Percentiles rank a stretch among this genome's conserved stretches.
These are phyloP conservation scores for Alauda arvensis DNA, from an alignment of 2,797 vertebrate genomes.

Conservation along the genomic window DNA sequence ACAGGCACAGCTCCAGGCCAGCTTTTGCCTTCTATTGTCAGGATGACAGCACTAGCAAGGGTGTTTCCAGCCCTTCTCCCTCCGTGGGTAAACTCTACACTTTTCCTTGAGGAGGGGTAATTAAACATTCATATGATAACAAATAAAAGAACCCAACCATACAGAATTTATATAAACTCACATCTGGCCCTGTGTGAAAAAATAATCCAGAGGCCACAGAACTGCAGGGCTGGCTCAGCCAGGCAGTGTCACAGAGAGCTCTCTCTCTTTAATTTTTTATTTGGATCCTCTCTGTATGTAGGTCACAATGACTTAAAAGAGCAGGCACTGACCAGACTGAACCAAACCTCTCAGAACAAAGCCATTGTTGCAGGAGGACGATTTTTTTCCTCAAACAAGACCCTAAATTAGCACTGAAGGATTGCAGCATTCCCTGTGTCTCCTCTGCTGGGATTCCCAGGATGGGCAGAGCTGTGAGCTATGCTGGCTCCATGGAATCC, in stretches of 20 bases:
- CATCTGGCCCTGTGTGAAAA: not conserved
- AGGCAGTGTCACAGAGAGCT: conserved; percentile 13
- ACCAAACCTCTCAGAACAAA: conserved; percentile 9
- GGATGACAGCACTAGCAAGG: not conserved
- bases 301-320: conserved; percentile 45
- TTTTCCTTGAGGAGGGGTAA: not conserved
- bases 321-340: conserved; percentile 21
- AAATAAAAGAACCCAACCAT: not conserved
- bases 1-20: not conserved
- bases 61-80: not conserved
- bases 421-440: not conserved
- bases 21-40: not conserved
- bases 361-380: not conserved
- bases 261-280: conserved; percentile 50
- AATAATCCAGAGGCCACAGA: not conserved
- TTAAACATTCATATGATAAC: not conserved
- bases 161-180: not conserved
- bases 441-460: not conserved
- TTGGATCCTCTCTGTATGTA: conserved; percentile 56
- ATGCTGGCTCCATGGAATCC: not conserved
- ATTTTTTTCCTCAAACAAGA: not conserved
- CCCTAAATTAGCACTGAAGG: not conserved
- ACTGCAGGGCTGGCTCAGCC: not conserved
- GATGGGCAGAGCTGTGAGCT: not conserved
- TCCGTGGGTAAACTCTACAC: not conserved